Conservation (phyloP, 2,797 vertebrate genomes). For the Parambassis ranga region DNA sequence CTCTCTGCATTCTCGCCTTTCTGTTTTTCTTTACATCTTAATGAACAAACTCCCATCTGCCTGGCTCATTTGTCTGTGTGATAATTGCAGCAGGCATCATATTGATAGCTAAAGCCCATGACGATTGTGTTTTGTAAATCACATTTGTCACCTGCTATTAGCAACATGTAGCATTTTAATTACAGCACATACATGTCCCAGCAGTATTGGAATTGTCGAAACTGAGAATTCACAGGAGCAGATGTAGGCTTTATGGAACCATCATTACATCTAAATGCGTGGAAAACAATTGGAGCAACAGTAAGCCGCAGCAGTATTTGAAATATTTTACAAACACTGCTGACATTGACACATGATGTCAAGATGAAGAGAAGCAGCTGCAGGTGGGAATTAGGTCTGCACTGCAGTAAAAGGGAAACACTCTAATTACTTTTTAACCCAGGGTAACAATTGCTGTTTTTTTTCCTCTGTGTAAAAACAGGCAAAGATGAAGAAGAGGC, state of each 20-base stretch:
- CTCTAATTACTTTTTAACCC: too few species aligned
- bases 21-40: slow-evolving; percentile 5
- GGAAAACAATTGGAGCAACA: slow-evolving; percentile 19
- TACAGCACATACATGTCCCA: slow-evolving; percentile 14
- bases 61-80: slow-evolving; percentile 43
- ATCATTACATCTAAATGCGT: slow-evolving; percentile 12
- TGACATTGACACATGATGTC: slow-evolving; percentile 5
- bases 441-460: too few species aligned
- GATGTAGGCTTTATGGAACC: slow-evolving; percentile 34
- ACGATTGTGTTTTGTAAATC: slow-evolving; percentile 42
- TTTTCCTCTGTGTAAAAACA: too few species aligned
- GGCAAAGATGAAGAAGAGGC: too few species aligned
- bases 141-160: slow-evolving; percentile 51
- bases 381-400: not conserved
- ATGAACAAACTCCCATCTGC: slow-evolving; percentile 19
- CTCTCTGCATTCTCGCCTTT: not conserved
- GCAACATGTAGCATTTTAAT: slow-evolving; percentile 41
- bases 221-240: slow-evolving; percentile 30
- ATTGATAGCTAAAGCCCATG: slow-evolving; percentile 41
- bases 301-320: not conserved
- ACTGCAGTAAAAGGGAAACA: not conserved
- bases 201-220: slow-evolving; percentile 10
- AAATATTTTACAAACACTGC: slow-evolving; percentile 10
- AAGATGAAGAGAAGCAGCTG: slow-evolving; percentile 2
- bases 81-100: slow-evolving; percentile 45